phyloP scores from a whole-genome alignment of 2,888 invertebrate genomes.

The Stenichneumon culpator region DNA sequence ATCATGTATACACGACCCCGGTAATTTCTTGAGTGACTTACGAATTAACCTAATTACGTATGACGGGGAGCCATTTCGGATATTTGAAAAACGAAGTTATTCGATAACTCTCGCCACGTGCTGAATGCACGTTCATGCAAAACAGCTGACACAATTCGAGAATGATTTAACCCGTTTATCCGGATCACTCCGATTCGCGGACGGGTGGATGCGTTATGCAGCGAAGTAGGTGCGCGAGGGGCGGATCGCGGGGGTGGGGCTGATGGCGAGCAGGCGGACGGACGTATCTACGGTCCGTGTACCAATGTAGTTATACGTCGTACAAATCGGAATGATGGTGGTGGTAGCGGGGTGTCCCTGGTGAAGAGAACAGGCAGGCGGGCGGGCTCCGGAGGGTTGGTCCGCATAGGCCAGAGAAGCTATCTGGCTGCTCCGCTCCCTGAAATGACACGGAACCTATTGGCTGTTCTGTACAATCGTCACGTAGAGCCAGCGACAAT shows the following conservation, averaged over 20 bases:
- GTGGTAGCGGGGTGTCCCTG: slow-evolving; percentile 19
- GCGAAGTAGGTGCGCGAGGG: neutral
- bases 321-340: slow-evolving; percentile 38
- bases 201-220: slow-evolving; percentile 38
- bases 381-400: slow-evolving; percentile 58
- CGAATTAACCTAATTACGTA: slow-evolving; percentile 2
- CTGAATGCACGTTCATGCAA: slow-evolving; percentile 62
- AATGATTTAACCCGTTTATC: slow-evolving; percentile 70
- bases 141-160: slow-evolving; percentile 69
- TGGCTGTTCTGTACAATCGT: slow-evolving; percentile 79
- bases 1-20: neutral
- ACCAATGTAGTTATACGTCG: slow-evolving; percentile 25
- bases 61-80: slow-evolving; percentile 16
- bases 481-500: slow-evolving; percentile 79
- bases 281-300: slow-evolving; percentile 33
- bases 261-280: slow-evolving; percentile 28
- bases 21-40: slow-evolving; percentile 1
- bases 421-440: slow-evolving; percentile 61
- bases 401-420: slow-evolving; percentile 58
- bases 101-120: slow-evolving; percentile 52
- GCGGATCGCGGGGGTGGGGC: slow-evolving; percentile 25
- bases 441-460: slow-evolving; percentile 77
- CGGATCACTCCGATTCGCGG: slow-evolving; percentile 62
- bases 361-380: slow-evolving; percentile 25
- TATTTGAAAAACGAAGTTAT: slow-evolving; percentile 18